Base-by-base conservation (phyloP, 2,113 vertebrate genomes). In the Arothron firmamentum region DNA sequence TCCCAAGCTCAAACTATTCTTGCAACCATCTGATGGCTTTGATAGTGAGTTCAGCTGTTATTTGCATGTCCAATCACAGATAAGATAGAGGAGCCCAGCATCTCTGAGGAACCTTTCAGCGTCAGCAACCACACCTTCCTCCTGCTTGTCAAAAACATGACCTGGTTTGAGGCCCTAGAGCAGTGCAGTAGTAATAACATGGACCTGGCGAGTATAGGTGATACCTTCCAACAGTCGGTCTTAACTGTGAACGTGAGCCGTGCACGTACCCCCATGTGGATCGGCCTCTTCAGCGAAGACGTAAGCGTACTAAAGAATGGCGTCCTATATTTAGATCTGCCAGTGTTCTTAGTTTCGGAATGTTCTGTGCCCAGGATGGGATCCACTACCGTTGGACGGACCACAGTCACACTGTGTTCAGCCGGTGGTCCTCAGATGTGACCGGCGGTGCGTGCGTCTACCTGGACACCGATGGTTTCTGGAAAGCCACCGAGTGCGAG, bases 311-410 rank as follows among this genome's bases (percentile, higher is more conserved):
- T 19, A 4, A 38, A 38, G 10, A 38, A 11, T 19, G 16, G 17
- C 18, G 9, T 2, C 47, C 47, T 10, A 2, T 48, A 11, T 1
- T 49, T 48, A 0, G 9, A 9, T 11, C 11, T 41, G 0, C 41
- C 5, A 11, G 16, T 18, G 9, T 17, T 6, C 1, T 50, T n/a
- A 16, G 45, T 6, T 47, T 16, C 5, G 5, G 17, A 2, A 11
- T 1, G 1, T 51, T 51, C 23, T 19, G 16, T 54, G 15, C 48
- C 28, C 65, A 97, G 96, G 90, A 92, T 48, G 93, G 92, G 51
- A 81, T 88, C 70, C 92, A 95, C 86, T 99, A 93, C 67, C 89
- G 84, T 42, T 99, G 97, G 97, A 88, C 90, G 8, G 96, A 99
- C 86, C 89, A 92, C 58, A 96, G 93, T 49, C 92, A 85, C 48